phyloP scores from a whole-genome alignment of 2,888 invertebrate species.

The Papilio protenor region DNA sequence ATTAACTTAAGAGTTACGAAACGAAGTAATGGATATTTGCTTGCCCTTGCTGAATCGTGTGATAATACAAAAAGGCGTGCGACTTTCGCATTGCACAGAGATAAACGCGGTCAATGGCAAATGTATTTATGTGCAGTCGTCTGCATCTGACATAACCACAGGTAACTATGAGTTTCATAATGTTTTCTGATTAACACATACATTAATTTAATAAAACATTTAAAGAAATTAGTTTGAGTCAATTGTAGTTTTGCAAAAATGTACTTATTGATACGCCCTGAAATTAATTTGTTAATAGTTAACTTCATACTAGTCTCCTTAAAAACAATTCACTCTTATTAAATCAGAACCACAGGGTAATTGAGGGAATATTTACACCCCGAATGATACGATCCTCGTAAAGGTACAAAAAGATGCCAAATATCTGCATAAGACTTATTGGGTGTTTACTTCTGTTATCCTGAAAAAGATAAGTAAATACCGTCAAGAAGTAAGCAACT shows the following conservation, averaged over 20 bases:
- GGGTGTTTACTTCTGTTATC: too few relatives aligned
- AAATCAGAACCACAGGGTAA: background rate
- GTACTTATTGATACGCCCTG: background rate
- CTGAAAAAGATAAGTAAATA: background rate
- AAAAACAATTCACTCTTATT: background rate
- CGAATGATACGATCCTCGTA: background rate
- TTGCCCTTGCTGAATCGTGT: background rate
- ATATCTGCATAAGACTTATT: too few relatives aligned
- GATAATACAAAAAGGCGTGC: slow-evolving; percentile 2
- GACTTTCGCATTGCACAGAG: slow-evolving; percentile 11
- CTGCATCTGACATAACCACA: background rate
- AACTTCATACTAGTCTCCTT: background rate
- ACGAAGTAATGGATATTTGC: background rate
- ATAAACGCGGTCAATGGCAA: slow-evolving; percentile 13
- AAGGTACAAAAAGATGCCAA: too few relatives aligned
- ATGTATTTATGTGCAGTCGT: background rate
- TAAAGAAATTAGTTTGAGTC: background rate
- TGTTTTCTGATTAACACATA: background rate
- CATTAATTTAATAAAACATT: background rate
- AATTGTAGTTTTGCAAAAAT: background rate
- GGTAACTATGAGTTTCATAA: background rate
- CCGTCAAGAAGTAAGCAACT: background rate
- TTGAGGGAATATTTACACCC: too few relatives aligned
- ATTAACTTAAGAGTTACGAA: background rate
- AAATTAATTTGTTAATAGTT: background rate